Evolutionary conservation across 2,797 vertebrate species (phyloP), one percentile per base, ranked within the genome.

Genomic region (Chelmon rostratus): DNA sequence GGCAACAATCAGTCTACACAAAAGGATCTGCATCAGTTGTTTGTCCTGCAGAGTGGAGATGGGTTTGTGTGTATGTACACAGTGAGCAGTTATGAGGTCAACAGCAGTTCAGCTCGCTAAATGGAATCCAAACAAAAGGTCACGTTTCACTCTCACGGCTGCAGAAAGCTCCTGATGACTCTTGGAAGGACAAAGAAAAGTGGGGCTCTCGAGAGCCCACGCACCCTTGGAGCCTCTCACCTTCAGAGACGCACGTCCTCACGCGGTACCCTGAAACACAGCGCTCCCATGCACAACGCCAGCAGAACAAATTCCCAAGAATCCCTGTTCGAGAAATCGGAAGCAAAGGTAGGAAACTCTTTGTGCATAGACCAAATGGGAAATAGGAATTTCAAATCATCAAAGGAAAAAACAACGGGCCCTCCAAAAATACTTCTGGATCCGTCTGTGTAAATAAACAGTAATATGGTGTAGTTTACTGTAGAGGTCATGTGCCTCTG

Each of bases 361-460:
- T 81, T 16, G 16, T 56, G 56, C 61, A 53, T 56, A 63, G 76
- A 86, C 78, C 76, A 73, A 89, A 84, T 88, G 80, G 88, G 81
- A 91, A 89, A 86, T 85, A 70, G 79, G 82, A 88, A 90, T 92
- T 87, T 79, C 70, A 89, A 89, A 89, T 83, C 58, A 69, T 86
- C 73, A 80, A 77, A 82, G 91, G 86, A 92, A 93, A 91, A 91
- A 93, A 93, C 89, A 93, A 86, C 73, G 42, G 72, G 67, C 69
- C 73, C 78, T 89, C 90, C 86, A 78, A 88, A 91, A 94, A 93
- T 91, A 93, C 80, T 78, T 79, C 66, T 49, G 40, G 78, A 83
- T 86, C 80, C 58, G 74, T 91, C 81, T 82, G 1, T 82, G 84
- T 87, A 93, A 94, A 94, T 92, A 93, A 93, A 93, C 87, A 94